Conservation (phyloP, 2,888 invertebrate species). For the Drosophila neonasuta region DNA sequence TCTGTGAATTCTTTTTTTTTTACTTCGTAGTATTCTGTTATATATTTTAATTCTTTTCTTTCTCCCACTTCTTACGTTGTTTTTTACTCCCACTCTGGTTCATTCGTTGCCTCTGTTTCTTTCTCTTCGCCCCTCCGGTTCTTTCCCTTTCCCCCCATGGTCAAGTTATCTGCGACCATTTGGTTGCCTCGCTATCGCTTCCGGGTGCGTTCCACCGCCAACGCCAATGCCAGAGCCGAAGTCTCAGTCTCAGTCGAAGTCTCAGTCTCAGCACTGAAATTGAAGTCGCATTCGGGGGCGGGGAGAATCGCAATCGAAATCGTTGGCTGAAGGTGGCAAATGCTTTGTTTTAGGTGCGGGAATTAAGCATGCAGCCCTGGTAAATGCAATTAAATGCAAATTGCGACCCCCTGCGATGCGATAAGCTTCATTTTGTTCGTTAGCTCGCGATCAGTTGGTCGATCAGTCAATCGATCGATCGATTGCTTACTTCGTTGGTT, state of each 20-base stretch:
- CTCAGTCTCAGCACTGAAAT: neutral
- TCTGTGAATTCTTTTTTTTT: slow-evolving; percentile 15
- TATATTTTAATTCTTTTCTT: slow-evolving; percentile 10
- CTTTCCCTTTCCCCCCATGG: slow-evolving; percentile 33
- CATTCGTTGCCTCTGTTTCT: neutral
- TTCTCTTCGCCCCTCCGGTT: neutral
- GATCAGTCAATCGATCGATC: neutral
- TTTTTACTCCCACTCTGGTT: neutral
- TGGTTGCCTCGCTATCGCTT: slow-evolving; percentile 50
- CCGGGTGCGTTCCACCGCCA: slow-evolving; percentile 43
- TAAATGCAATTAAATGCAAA: slow-evolving; percentile 67
- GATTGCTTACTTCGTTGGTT: slow-evolving; percentile 16
- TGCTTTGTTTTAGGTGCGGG: slow-evolving; percentile 12
- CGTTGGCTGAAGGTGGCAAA: slow-evolving; percentile 23
- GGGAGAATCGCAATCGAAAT: neutral
- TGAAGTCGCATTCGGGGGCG: neutral
- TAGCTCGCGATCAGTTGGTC: slow-evolving; percentile 9
- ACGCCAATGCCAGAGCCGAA: slow-evolving; percentile 16
- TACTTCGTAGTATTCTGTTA: slow-evolving; percentile 7
- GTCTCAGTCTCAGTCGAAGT: neutral
- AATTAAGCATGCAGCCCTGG: slow-evolving; percentile 64
- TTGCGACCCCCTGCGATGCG: slow-evolving; percentile 25
- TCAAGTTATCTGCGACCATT: slow-evolving; percentile 43
- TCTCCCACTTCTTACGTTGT: neutral
- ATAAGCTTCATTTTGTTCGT: slow-evolving; percentile 6